Conservation (phyloP, 2,888 invertebrate genomes). For the Drosophila algonquin region DNA sequence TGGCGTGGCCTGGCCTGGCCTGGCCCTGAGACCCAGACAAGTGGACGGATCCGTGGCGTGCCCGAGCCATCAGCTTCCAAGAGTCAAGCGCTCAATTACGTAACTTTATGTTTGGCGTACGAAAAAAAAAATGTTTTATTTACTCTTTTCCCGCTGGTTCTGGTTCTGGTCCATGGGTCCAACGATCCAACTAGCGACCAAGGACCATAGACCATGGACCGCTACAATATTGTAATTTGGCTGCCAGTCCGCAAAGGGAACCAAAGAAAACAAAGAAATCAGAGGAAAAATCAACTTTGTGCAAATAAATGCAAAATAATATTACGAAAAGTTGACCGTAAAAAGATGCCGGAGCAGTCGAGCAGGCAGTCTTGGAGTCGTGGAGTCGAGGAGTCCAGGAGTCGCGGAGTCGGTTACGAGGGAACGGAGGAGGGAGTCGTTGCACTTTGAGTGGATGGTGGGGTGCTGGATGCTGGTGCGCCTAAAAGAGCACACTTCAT, state of each 20-base stretch:
- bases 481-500: slow-evolving; percentile 74
- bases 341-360: slow-evolving; percentile 35
- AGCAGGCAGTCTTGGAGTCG: neutral
- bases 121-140: slow-evolving; percentile 53
- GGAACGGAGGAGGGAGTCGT: slow-evolving; percentile 42
- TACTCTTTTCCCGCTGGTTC: slow-evolving; percentile 47
- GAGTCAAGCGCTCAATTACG: slow-evolving; percentile 73
- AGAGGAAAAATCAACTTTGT: slow-evolving; percentile 53
- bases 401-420: too few relatives aligned
- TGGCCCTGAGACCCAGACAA: slow-evolving; percentile 5
- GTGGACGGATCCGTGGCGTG: slow-evolving; percentile 14
- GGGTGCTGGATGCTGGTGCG: slow-evolving; percentile 45
- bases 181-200: neutral
- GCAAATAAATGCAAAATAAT: slow-evolving; percentile 80
- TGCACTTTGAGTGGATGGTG: slow-evolving; percentile 51
- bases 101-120: slow-evolving; percentile 55
- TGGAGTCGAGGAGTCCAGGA: neutral
- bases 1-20: neutral
- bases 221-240: slow-evolving; percentile 66
- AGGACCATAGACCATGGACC: slow-evolving; percentile 21
- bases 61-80: slow-evolving; percentile 13
- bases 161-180: slow-evolving; percentile 3
- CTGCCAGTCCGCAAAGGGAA: slow-evolving; percentile 55
- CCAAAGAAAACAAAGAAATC: slow-evolving; percentile 55
- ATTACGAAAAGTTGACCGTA: slow-evolving; percentile 77